Percentiles rank a stretch among this genome's conserved stretches.
These are phyloP conservation scores for Corvus cornix DNA, from an alignment of 2,113 vertebrate species.

Conservation along the genomic window DNA sequence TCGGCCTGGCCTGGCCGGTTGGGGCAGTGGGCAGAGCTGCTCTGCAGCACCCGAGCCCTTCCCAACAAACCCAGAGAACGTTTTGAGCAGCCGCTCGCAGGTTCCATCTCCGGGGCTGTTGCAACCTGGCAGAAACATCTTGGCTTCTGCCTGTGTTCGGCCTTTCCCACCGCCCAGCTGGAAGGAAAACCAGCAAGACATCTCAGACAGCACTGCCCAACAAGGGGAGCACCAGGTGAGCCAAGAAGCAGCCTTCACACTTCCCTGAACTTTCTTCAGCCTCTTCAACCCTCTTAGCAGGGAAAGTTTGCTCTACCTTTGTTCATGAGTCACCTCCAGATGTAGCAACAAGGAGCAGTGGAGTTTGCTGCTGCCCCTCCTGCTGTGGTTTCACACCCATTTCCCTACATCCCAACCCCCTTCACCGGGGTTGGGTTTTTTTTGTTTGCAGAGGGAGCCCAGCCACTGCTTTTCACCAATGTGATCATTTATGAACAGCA, in stretches of 20 bases:
- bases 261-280: neutral
- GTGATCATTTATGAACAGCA: neutral
- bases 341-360: neutral
- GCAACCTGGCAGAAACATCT: neutral
- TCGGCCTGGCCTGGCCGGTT: neutral
- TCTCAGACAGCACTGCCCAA: neutral
- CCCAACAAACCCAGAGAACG: neutral
- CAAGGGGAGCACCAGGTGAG: neutral
- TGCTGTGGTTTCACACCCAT: neutral
- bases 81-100: fast-evolving
- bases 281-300: neutral
- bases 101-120: neutral
- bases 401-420: neutral
- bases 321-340: neutral
- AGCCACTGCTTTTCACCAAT: neutral
- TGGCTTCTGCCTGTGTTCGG: fast-evolving
- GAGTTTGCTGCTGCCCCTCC: neutral
- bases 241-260: neutral
- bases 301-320: fast-evolving
- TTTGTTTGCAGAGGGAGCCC: neutral
- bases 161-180: neutral
- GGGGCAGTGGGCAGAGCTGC: neutral
- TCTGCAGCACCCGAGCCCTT: neutral
- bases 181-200: neutral
- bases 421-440: fast-evolving